Base-by-base conservation (phyloP, 2,888 invertebrate genomes). In the Dynastes grantii region DNA sequence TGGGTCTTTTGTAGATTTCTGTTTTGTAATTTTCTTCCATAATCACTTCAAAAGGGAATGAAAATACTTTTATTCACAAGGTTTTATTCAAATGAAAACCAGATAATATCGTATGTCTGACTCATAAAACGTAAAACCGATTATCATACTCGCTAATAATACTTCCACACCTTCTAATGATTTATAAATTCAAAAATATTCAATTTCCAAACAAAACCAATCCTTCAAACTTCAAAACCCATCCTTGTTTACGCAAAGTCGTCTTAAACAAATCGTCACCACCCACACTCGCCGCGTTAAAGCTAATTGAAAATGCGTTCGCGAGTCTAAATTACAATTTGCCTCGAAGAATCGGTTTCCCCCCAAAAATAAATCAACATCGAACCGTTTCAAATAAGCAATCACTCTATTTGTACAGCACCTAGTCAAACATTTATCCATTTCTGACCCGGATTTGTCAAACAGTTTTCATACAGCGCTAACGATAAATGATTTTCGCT, bases 371-470 rank as follows among this genome's bases (percentile, higher is more conserved):
- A 73, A 73, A 73, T 73, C 55, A 55, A 55, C 32, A 58, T 73
- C 73, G 13, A 37, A 16, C 49, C 32, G 51, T 11, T 58, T 40
- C 73, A 58, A 58, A 71, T 55, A 73, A 73, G 55, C 73, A 73
- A 45, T 11, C 40, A 29, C 27, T 73, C 37, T 73, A 58, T 73
- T 73, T 73, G 73, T 58, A 73, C 58, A 73, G 58, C 73, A 22
- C 11, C 58, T 37, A 73, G 73, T 73, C 73, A 73, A 73, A 73
- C 73, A 73, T 73, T 37, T 40, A 58, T 40, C 58, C 73, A 11
- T 40, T 16, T 58, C 27, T 13, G 61, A 58, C 58, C 58, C 37
- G 73, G 32, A 61, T 55, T 55, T 73, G 73, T 73, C 73, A 73
- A 73, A 73, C 73, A 73, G 32, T 37, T 55, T 37, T 58, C 29